These are phyloP conservation scores for Caradrina clavipalpis DNA, from an alignment of 2,888 invertebrate genomes.

Conservation along the genomic window DNA sequence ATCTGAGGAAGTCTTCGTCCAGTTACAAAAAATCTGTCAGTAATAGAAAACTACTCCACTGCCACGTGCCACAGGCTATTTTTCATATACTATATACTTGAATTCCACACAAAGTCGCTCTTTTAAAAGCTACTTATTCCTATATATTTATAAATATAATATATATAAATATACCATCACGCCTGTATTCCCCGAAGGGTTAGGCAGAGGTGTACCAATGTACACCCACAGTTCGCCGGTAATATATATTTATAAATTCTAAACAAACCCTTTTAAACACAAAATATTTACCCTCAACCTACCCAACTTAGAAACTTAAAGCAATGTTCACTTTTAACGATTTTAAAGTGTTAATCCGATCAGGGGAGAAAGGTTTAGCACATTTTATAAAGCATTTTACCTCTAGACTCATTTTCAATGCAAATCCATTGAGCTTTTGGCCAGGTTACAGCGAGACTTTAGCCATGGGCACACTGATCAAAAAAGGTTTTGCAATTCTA, in stretches of 20 bases:
- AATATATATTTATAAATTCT: background rate
- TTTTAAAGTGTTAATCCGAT: constrained; percentile 72
- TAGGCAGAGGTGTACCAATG: too few species aligned
- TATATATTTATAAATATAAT: too few species aligned
- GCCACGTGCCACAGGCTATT: too few species aligned
- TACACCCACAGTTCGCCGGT: too few species aligned
- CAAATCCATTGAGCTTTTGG: constrained; percentile 77
- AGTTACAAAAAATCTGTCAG: too few species aligned
- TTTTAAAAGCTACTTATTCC: too few species aligned
- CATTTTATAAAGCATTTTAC: constrained; percentile 79
- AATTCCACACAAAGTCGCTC: too few species aligned
- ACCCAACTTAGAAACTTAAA: constrained; percentile 10
- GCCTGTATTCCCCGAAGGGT: too few species aligned
- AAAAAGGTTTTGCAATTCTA: constrained; percentile 11
- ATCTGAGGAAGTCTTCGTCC: too few species aligned
- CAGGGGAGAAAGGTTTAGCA: constrained; percentile 72
- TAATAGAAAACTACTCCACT: too few species aligned
- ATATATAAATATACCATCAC: too few species aligned
- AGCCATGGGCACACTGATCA: constrained; percentile 25
- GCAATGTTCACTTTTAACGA: constrained; percentile 67
- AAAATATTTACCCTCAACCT: background rate
- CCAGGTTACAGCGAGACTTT: constrained; percentile 66
- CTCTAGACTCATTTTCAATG: constrained; percentile 81
- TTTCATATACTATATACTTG: too few species aligned
- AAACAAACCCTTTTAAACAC: background rate